A percentile compares a stretch with the other conserved stretches of the same genome.
Conservation (phyloP, 2,888 invertebrate genomes). For the Priocnemis perturbator region DNA sequence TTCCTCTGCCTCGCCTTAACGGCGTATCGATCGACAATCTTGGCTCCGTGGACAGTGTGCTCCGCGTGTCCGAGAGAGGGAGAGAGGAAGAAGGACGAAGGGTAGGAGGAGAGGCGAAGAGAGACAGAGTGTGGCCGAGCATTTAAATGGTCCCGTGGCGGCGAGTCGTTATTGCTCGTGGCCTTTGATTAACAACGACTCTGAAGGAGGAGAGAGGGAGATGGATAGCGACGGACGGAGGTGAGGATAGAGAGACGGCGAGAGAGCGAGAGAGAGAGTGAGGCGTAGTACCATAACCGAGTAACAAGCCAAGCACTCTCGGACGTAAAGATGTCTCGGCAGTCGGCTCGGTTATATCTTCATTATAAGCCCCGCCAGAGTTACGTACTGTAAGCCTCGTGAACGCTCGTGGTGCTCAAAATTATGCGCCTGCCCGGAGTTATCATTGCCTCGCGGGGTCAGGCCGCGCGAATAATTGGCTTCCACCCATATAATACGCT, state of each 20-base stretch:
- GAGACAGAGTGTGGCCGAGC: slow-evolving; percentile 27
- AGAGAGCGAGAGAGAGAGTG: slow-evolving; percentile 25
- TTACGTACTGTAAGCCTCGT: slow-evolving; percentile 65
- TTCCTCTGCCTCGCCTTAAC: not conserved
- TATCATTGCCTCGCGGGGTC: slow-evolving; percentile 69
- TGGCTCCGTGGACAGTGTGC: not conserved
- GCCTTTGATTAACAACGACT: slow-evolving; percentile 69
- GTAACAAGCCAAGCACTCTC: slow-evolving; percentile 66
- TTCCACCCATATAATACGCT: slow-evolving; percentile 63
- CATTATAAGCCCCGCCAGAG: slow-evolving; percentile 70
- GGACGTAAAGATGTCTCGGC: slow-evolving; percentile 73
- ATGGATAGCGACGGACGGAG: slow-evolving; percentile 9
- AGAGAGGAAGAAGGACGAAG: not conserved
- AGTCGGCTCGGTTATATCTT: slow-evolving; percentile 72
- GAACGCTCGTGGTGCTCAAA: slow-evolving; percentile 58
- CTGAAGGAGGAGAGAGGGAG: slow-evolving; percentile 22
- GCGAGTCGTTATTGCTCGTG: slow-evolving; percentile 46
- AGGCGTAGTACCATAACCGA: slow-evolving; percentile 50
- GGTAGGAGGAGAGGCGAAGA: not conserved
- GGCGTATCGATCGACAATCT: slow-evolving; percentile 5
- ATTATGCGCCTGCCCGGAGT: slow-evolving; percentile 69
- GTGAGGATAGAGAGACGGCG: slow-evolving; percentile 5
- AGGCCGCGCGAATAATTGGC: slow-evolving; percentile 68
- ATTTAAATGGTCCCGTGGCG: slow-evolving; percentile 49
- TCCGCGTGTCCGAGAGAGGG: not conserved